These are phyloP conservation scores for Okapia johnstoni DNA, from an alignment of 2,113 vertebrate genomes.

Conservation along the genomic window DNA sequence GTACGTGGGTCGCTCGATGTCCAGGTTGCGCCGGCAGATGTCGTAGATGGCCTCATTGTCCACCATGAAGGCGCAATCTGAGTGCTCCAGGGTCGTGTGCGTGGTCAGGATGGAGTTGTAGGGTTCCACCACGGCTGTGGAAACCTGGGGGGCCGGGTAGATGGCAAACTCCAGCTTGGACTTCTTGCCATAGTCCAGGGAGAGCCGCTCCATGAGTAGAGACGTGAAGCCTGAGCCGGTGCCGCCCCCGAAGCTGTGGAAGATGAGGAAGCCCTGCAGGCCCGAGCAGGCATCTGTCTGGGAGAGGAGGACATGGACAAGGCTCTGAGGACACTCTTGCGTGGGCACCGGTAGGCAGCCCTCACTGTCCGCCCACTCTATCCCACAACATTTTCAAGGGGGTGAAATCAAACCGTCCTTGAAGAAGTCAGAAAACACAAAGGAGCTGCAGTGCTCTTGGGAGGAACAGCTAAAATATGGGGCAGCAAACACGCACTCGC, in stretches of 20 bases:
- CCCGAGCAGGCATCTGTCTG: slow-evolving; percentile 85
- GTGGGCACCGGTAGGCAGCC: background rate
- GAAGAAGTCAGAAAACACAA: background rate
- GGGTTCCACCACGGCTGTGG: slow-evolving; percentile 86
- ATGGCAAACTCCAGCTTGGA: slow-evolving; percentile 94
- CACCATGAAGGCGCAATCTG: slow-evolving; percentile 87
- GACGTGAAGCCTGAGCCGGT: slow-evolving; percentile 88
- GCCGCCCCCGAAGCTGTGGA: slow-evolving; percentile 87
- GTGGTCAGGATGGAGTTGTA: slow-evolving; percentile 89
- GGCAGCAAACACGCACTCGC: background rate
- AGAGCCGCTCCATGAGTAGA: slow-evolving; percentile 94
- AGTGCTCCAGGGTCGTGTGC: slow-evolving; percentile 85
- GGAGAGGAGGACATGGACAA: background rate
- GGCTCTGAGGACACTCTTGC: background rate
- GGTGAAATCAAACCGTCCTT: background rate
- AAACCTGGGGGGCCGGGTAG: slow-evolving; percentile 90
- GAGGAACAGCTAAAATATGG: background rate
- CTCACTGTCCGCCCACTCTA: background rate
- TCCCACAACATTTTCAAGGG: background rate
- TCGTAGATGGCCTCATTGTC: slow-evolving; percentile 88
- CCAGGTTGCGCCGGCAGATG: slow-evolving; percentile 82
- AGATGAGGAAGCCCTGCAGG: slow-evolving; percentile 86
- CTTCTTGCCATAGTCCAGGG: slow-evolving; percentile 92
- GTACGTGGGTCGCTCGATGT: slow-evolving; percentile 83
- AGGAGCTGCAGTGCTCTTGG: background rate